These are phyloP conservation scores for Drosophila anomelani DNA, from an alignment of 2,888 invertebrate genomes.

Conservation along the genomic window DNA sequence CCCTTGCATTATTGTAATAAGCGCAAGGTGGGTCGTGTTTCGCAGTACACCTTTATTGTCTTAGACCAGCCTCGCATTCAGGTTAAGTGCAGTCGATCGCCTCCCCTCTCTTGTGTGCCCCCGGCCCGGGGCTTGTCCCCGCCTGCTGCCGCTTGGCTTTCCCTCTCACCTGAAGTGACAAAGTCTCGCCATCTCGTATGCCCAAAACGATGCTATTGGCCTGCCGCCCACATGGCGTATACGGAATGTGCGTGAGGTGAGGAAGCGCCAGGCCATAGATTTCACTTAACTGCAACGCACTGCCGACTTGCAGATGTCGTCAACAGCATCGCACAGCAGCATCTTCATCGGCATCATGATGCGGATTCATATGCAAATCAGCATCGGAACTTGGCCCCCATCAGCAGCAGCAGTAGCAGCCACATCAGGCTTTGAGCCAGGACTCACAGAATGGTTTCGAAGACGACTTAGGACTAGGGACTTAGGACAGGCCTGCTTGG, in stretches of 20 bases:
- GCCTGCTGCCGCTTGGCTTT: slow-evolving; percentile 29
- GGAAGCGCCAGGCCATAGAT: slow-evolving; percentile 61
- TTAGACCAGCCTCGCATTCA: slow-evolving; percentile 10
- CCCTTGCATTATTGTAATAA: slow-evolving; percentile 12
- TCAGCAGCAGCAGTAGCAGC: slow-evolving; percentile 5
- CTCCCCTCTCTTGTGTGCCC: background rate
- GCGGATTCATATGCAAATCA: slow-evolving; percentile 72
- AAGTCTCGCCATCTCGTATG: slow-evolving; percentile 43
- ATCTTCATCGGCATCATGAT: slow-evolving; percentile 67
- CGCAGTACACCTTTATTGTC: slow-evolving; percentile 9
- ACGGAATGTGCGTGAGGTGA: slow-evolving; percentile 41
- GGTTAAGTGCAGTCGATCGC: slow-evolving; percentile 35
- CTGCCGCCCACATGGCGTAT: slow-evolving; percentile 59
- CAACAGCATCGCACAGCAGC: slow-evolving; percentile 45
- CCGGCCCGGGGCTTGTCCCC: slow-evolving; percentile 7
- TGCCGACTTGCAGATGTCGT: slow-evolving; percentile 54
- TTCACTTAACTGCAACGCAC: slow-evolving; percentile 64
- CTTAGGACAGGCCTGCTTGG: slow-evolving; percentile 26
- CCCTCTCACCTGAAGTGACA: slow-evolving; percentile 47
- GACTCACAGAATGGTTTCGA: slow-evolving; percentile 31
- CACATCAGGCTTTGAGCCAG: slow-evolving; percentile 1
- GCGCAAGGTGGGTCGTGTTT: slow-evolving; percentile 7
- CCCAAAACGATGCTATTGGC: slow-evolving; percentile 44
- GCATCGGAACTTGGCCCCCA: slow-evolving; percentile 48
- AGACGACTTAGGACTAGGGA: slow-evolving; percentile 20